These are phyloP conservation scores for Antrozous pallidus DNA, from an alignment of 2,797 vertebrate species.

Conservation along the genomic window DNA sequence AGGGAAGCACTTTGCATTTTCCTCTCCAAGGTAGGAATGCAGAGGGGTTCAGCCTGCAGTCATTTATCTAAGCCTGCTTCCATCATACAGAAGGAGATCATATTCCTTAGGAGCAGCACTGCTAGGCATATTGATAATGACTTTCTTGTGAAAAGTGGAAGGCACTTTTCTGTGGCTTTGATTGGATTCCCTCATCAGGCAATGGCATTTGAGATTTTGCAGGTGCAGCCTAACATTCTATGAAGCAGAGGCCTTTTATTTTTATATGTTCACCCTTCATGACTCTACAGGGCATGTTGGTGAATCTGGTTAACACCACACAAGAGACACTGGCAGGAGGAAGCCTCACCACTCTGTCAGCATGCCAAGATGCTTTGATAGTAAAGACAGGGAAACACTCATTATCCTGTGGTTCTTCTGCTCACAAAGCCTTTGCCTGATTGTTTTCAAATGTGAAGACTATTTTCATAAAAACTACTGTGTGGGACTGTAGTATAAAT, in stretches of 20 bases:
- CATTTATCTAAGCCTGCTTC: background rate
- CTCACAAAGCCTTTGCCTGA: constrained; percentile 26
- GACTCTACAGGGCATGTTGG: constrained; percentile 20
- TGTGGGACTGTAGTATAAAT: constrained; percentile 42
- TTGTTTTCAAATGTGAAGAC: constrained; percentile 58
- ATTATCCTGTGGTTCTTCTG: constrained; percentile 5
- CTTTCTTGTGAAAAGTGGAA: constrained; percentile 19
- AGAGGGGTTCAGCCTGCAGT: background rate
- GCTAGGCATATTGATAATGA: constrained; percentile 5
- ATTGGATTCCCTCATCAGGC: constrained; percentile 36
- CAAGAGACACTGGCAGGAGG: background rate
- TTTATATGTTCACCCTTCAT: constrained; percentile 37
- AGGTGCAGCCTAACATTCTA: constrained; percentile 40
- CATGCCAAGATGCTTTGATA: constrained; percentile 33
- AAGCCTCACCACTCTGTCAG: background rate
- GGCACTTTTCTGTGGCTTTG: constrained; percentile 25
- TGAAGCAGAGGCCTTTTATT: background rate
- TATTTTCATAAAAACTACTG: constrained; percentile 52
- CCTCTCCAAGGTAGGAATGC: background rate
- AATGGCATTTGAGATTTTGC: constrained; percentile 24
- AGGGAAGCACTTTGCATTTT: background rate
- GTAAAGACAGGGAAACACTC: constrained; percentile 30
- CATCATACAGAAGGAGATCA: background rate
- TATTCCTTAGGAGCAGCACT: background rate
- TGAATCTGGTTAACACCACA: constrained; percentile 31